phyloP scores from a whole-genome alignment of 2,888 invertebrate species.

The Muschampia staudingeri region DNA sequence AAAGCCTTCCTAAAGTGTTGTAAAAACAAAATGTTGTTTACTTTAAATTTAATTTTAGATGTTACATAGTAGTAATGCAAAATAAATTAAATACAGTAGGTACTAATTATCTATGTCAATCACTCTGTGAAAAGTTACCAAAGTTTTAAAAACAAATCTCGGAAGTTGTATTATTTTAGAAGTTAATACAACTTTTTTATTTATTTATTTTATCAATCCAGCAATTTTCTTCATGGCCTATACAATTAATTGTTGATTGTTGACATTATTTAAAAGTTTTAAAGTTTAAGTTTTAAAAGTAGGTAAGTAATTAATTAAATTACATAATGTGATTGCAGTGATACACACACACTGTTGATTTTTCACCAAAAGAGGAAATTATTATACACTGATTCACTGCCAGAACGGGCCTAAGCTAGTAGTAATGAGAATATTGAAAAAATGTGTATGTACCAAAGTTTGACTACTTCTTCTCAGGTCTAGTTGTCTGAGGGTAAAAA shows the following conservation, averaged over 20 bases:
- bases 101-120: conserved; percentile 45
- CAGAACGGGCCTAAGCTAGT: conserved; percentile 83
- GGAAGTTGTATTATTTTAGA: conserved; percentile 32
- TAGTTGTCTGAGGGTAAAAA: conserved; percentile 79
- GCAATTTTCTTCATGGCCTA: conserved; percentile 15
- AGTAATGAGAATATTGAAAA: conserved; percentile 38
- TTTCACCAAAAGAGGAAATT: neutral
- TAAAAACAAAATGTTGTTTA: neutral
- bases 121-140: conserved; percentile 46
- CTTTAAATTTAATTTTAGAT: neutral
- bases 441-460: conserved; percentile 84
- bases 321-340: too few species aligned
- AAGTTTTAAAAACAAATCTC: conserved; percentile 41
- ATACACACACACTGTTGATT: too few species aligned
- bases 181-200: conserved; percentile 16
- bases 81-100: conserved; percentile 14
- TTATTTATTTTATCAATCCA: neutral
- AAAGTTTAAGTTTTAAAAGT: too few species aligned
- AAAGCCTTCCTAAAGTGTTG: conserved; percentile 18
- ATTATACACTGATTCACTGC: conserved; percentile 79
- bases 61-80: neutral
- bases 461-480: conserved; percentile 83
- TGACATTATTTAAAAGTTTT: neutral
- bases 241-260: neutral
- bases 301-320: too few species aligned